phyloP scores from a whole-genome alignment of 2,113 vertebrate species.

The Athene noctua region DNA sequence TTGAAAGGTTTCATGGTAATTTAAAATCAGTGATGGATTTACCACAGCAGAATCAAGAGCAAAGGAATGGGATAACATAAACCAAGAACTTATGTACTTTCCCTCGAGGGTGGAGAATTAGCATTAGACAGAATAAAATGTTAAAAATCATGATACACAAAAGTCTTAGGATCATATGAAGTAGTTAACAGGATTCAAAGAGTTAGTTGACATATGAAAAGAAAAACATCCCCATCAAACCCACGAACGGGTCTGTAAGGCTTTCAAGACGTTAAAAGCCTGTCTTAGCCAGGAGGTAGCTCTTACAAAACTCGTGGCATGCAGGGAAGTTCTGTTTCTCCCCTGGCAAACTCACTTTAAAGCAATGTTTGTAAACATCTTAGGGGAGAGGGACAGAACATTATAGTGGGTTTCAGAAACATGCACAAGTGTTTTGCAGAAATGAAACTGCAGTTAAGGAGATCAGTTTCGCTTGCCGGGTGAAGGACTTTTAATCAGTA shows the following conservation, averaged over 20 bases:
- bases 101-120: not conserved
- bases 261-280: not conserved
- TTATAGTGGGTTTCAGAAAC: not conserved
- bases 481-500: not conserved
- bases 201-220: not conserved
- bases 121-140: not conserved
- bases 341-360: not conserved
- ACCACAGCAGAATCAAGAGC: not conserved
- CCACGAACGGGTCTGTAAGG: not conserved
- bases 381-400: not conserved
- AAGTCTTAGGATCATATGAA: not conserved
- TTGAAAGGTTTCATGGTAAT: not conserved
- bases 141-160: not conserved
- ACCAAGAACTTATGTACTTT: not conserved
- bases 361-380: not conserved
- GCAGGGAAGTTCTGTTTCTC: slow-evolving; percentile 21
- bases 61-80: not conserved
- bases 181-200: not conserved
- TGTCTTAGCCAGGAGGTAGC: not conserved
- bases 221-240: not conserved
- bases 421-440: slow-evolving; percentile 16
- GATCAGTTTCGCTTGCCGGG: not conserved
- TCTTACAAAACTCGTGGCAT: not conserved
- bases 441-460: not conserved
- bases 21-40: slow-evolving; percentile 6